Evolutionary conservation across 1,140 invertebrate genomes (phyloP).

Genomic region (Drosophila watanabei): DNA sequence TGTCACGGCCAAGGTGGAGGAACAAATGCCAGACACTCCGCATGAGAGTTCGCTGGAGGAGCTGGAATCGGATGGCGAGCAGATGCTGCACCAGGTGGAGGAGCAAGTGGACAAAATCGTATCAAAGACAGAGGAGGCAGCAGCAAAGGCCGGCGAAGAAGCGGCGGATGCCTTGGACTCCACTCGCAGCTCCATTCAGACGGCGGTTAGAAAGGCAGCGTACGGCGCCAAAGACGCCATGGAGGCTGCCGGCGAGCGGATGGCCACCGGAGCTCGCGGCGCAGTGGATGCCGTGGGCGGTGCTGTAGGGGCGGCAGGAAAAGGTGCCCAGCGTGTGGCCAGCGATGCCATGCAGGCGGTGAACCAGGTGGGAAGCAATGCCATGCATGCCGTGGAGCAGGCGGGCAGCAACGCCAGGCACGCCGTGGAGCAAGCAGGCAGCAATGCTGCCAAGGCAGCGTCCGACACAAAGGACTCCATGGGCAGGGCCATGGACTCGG

Average conservation of each 20-base stretch:
- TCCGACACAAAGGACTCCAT: slow-evolving; percentile 68
- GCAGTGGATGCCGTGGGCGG: slow-evolving; percentile 65
- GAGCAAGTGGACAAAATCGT: slow-evolving; percentile 59
- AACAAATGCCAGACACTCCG: slow-evolving; percentile 68
- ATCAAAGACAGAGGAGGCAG: slow-evolving; percentile 21
- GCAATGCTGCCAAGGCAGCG: slow-evolving; percentile 63
- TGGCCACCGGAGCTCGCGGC: slow-evolving; percentile 65
- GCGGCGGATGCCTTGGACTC: slow-evolving; percentile 49
- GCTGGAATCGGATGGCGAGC: slow-evolving; percentile 66
- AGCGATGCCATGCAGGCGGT: slow-evolving; percentile 60
- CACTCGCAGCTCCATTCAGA: slow-evolving; percentile 49
- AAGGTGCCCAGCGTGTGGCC: slow-evolving; percentile 50
- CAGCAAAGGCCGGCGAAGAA: slow-evolving; percentile 20
- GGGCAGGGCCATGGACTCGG: slow-evolving; percentile 68
- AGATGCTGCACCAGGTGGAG: slow-evolving; percentile 55
- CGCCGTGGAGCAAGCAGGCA: slow-evolving; percentile 21
- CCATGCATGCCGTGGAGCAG: slow-evolving; percentile 61
- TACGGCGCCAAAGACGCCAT: slow-evolving; percentile 67
- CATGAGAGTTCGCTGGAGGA: slow-evolving; percentile 57
- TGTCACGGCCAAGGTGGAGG: slow-evolving; percentile 78
- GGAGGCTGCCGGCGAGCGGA: slow-evolving; percentile 70
- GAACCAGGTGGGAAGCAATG: slow-evolving; percentile 53
- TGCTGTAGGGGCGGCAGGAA: slow-evolving; percentile 59
- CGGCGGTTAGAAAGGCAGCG: slow-evolving; percentile 60
- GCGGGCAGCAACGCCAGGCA: slow-evolving; percentile 55